Evolutionary conservation across 2,113 vertebrate species (phyloP).

Genomic region (Pseudorectes ferrugineus): DNA sequence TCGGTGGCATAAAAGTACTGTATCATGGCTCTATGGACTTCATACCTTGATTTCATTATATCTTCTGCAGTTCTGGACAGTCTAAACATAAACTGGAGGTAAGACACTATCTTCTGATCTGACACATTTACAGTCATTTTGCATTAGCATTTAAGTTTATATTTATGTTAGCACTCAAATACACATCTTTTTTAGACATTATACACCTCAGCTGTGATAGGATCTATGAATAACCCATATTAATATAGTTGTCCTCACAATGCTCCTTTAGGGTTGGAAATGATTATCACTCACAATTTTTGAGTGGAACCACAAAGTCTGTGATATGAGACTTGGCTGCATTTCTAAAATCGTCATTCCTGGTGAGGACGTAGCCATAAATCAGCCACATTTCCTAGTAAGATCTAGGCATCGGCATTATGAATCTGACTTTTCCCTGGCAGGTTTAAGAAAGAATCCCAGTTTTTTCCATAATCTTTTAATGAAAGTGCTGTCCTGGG

Average conservation of each 20-base stretch:
- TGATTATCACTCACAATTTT: rapidly evolving
- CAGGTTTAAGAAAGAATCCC: not conserved
- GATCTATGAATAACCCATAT: not conserved
- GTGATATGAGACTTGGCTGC: not conserved
- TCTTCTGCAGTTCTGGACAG: not conserved
- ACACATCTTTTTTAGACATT: not conserved
- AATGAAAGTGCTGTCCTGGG: not conserved
- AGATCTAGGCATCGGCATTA: not conserved
- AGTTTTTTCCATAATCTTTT: not conserved
- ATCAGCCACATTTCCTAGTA: not conserved
- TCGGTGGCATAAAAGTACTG: not conserved
- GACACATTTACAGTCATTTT: not conserved
- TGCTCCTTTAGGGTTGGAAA: not conserved
- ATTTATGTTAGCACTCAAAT: not conserved
- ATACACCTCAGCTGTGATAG: not conserved
- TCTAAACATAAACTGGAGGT: not conserved
- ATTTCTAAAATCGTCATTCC: not conserved
- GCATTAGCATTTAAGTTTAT: not conserved
- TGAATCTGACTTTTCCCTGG: not conserved
- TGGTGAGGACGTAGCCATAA: not conserved
- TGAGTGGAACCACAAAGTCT: not conserved
- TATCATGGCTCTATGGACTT: not conserved
- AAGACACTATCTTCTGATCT: not conserved
- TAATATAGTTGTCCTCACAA: not conserved
- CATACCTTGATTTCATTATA: not conserved